Evolutionary conservation across 1,140 invertebrate genomes (phyloP), one percentile per base, ranked within the genome.

Genomic region (Dryas iulia): DNA sequence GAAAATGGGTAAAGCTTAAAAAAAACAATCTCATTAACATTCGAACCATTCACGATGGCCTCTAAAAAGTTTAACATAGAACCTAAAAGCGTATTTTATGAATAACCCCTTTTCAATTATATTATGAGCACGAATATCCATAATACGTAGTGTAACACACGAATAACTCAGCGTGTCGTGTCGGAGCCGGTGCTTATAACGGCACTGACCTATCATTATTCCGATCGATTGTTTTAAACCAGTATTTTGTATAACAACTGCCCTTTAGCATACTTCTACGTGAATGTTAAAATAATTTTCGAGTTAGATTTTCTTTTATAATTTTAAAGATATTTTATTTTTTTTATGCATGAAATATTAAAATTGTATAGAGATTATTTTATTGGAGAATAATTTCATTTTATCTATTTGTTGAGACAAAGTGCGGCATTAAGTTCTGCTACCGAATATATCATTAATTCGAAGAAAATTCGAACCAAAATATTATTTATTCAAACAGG

Each of bases 191-290:
- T 71, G 69, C 53, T 66, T 62, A 61, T 71, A 71, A 66, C 61
- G 69, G 69, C 63, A 59, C 53, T 63, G 63, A 64, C 31, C 54
- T 71, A 62, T 71, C 69, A 71, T 71, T 71, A 71, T 24, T 39
- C 12, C 62, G 57, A 69, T 71, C 62, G 69, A 66, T 71, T 47
- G 14, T 21, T 47, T 47, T 47, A 47, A 47, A 47, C 6, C 39
- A 47, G 39, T 47, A 47, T 47, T 47, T 47, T 47, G 39, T 47
- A 18, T 47, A 47, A 47, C 39, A 47, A 47, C 39, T 47, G 21
- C 39, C 39, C 39, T 47, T 47, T 47, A 18, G 21, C 39, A 47
- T 47, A 18, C 6, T 18, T 47, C 14, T 47, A n/a, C 8, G 21
- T 10, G 30, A 31, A 8, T 10, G 18, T 5, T 47, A 18, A 5